Conservation (phyloP, 1,140 invertebrate species). For the Brachionus manjavacas region DNA sequence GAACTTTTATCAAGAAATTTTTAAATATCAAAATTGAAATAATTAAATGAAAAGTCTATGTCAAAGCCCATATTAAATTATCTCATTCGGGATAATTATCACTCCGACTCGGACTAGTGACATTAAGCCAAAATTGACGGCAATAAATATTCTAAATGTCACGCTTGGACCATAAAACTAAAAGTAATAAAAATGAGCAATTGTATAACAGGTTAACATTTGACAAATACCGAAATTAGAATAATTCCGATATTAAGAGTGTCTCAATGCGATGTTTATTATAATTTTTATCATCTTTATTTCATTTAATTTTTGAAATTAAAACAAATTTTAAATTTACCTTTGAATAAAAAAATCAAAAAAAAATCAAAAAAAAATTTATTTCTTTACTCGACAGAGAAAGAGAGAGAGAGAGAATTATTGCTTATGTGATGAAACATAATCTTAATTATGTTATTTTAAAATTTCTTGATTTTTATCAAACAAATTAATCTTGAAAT, state of each 20-base stretch:
- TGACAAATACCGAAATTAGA: constrained; percentile 3
- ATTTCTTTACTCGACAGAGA: not conserved
- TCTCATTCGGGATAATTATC: constrained; percentile 8
- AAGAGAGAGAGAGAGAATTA: too few species aligned
- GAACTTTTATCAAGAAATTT: constrained; percentile 23
- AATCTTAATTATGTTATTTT: constrained; percentile 29
- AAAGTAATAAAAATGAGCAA: not conserved
- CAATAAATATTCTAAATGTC: constrained; percentile 7
- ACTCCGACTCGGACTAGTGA: not conserved
- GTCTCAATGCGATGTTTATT: not conserved
- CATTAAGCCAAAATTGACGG: not conserved
- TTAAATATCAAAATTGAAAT: constrained; percentile 32
- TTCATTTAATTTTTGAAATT: not conserved
- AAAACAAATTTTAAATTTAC: not conserved
- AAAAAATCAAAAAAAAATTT: not conserved
- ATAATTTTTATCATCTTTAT: not conserved
- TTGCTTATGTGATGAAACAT: not conserved
- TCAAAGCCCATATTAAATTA: not conserved
- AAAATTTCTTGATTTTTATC: constrained; percentile 37
- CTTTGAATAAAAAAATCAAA: not conserved
- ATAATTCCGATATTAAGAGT: not conserved
- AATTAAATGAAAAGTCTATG: not conserved
- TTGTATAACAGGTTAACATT: constrained; percentile 4
- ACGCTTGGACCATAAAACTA: not conserved
- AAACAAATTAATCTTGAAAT: constrained; percentile 26